phyloP scores from a whole-genome alignment of 2,888 invertebrate genomes.

The Dendrolimus houi region DNA sequence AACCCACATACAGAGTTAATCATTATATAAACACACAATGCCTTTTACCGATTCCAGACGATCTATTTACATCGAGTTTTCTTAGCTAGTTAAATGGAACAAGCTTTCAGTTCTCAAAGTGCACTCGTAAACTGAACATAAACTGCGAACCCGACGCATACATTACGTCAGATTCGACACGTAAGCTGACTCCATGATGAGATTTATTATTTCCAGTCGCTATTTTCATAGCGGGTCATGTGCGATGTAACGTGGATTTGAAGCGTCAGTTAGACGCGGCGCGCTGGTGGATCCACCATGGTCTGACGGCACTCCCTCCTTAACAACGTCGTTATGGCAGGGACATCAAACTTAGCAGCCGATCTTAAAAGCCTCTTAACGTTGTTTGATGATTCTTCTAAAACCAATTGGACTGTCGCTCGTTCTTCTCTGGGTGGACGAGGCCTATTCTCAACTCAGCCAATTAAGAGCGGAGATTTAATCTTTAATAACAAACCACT shows the following conservation, averaged over 20 bases:
- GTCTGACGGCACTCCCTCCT: constrained; percentile 17
- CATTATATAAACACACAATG: no score
- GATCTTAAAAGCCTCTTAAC: constrained; percentile 10
- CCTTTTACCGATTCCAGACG: no score
- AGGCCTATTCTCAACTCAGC: constrained; percentile 80
- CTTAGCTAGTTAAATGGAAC: background rate
- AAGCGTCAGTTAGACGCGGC: constrained; percentile 44
- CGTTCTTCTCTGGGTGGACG: constrained; percentile 79
- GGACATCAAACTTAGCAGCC: constrained; percentile 9
- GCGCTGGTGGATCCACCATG: constrained; percentile 26
- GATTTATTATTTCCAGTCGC: constrained; percentile 54
- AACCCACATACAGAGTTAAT: no score
- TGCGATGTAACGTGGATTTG: constrained; percentile 28
- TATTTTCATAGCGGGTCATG: constrained; percentile 64
- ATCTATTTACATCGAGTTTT: background rate
- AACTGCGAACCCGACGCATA: constrained; percentile 23
- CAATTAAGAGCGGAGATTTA: constrained; percentile 78
- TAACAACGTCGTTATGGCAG: constrained; percentile 24
- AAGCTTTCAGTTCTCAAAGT: background rate
- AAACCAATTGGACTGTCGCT: constrained; percentile 71
- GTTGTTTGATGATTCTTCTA: constrained; percentile 16
- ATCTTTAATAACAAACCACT: constrained; percentile 82
- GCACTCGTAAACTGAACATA: constrained; percentile 29
- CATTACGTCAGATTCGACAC: constrained; percentile 53
- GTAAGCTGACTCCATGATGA: constrained; percentile 40